Percentiles rank a stretch among this genome's conserved stretches.
These are phyloP conservation scores for Orthosia cruda DNA, from an alignment of 2,888 invertebrate genomes.

Conservation along the genomic window DNA sequence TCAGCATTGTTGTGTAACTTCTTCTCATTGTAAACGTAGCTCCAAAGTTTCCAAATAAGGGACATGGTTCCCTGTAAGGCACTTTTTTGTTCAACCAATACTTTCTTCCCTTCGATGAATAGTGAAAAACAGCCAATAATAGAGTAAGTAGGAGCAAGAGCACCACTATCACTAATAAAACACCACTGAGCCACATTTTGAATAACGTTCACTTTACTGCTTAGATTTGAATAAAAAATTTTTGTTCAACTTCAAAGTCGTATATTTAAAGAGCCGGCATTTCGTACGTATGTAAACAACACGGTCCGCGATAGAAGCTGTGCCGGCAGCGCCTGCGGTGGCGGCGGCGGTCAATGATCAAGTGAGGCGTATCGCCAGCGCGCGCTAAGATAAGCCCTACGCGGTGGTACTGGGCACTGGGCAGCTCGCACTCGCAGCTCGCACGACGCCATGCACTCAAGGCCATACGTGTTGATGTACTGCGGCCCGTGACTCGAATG, in stretches of 20 bases:
- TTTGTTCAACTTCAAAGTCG: conserved; percentile 51
- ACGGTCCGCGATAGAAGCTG: conserved; percentile 67
- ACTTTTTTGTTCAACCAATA: conserved; percentile 87
- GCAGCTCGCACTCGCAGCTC: conserved; percentile 63
- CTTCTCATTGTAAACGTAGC: conserved; percentile 85
- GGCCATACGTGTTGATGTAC: conserved; percentile 84
- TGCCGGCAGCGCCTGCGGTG: conserved; percentile 71
- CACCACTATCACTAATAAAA: conserved; percentile 75
- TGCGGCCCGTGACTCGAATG: conserved; percentile 86
- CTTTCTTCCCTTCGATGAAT: conserved; percentile 84
- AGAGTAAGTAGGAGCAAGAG: conserved; percentile 75
- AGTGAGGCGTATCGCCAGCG: conserved; percentile 80
- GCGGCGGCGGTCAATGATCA: conserved; percentile 78
- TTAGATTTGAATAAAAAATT: conserved; percentile 56
- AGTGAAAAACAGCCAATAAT: conserved; percentile 84
- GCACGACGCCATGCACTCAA: conserved; percentile 78
- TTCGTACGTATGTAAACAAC: conserved; percentile 84
- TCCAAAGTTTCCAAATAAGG: conserved; percentile 90
- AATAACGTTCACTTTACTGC: conserved; percentile 64
- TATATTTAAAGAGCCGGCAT: conserved; percentile 78
- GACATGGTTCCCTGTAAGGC: conserved; percentile 88
- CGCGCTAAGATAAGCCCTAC: conserved; percentile 86
- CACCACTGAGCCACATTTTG: conserved; percentile 80
- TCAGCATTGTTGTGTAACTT: conserved; percentile 86
- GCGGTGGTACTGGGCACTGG: conserved; percentile 55